Percentiles rank a stretch among this genome's conserved stretches.
phyloP scores from a whole-genome alignment of 2,113 vertebrate genomes.

The Xiphophorus maculatus region DNA sequence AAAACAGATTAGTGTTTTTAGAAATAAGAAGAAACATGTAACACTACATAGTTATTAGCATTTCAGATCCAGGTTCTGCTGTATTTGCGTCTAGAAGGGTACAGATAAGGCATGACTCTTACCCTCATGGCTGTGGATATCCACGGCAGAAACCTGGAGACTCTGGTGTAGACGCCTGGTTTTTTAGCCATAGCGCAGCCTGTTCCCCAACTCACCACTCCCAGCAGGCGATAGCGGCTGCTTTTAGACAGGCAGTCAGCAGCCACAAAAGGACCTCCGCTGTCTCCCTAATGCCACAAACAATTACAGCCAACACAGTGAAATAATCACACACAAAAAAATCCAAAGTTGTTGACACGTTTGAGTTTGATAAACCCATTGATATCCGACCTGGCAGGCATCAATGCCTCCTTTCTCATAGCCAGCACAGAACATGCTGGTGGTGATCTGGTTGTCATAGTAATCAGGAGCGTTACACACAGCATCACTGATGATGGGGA shows the following conservation, averaged over 20 bases:
- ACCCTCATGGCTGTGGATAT: slow-evolving; percentile 90
- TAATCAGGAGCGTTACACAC: slow-evolving; percentile 88
- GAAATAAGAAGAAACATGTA: no score
- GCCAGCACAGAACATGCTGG: slow-evolving; percentile 93
- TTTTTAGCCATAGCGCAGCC: slow-evolving; percentile 91
- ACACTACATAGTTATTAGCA: no score
- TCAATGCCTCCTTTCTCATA: slow-evolving; percentile 88
- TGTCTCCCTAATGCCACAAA: slow-evolving; percentile 84
- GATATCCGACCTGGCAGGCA: slow-evolving; percentile 87
- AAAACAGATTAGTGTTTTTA: no score
- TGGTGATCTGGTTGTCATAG: slow-evolving; percentile 90
- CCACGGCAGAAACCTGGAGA: slow-evolving; percentile 89
- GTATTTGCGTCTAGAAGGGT: no score
- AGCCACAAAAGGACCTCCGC: slow-evolving; percentile 89
- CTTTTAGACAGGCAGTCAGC: slow-evolving; percentile 86
- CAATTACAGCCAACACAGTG: not conserved
- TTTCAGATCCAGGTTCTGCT: not conserved
- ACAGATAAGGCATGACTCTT: slow-evolving; percentile 29
- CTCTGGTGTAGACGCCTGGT: slow-evolving; percentile 90
- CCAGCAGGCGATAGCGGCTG: slow-evolving; percentile 85
- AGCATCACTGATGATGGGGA: slow-evolving; percentile 87
- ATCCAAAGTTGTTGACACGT: not conserved
- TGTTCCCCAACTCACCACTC: slow-evolving; percentile 92
- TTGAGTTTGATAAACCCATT: not conserved
- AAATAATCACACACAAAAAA: not conserved